Percentiles rank a stretch among this genome's conserved stretches.
phyloP scores from a whole-genome alignment of 2,888 invertebrate genomes.

The Campoletis raptor region DNA sequence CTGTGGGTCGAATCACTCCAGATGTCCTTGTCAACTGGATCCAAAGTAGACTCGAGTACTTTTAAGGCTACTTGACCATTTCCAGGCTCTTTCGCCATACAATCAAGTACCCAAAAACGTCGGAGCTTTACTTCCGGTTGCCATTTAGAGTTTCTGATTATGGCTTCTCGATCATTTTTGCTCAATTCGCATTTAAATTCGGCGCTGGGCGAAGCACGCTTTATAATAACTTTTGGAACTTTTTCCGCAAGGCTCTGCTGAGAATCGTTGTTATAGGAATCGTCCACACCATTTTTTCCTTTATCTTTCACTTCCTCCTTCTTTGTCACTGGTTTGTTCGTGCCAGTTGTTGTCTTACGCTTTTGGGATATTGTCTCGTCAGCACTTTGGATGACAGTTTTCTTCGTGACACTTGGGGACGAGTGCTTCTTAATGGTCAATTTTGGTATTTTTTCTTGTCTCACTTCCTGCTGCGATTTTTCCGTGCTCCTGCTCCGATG shows the following conservation, averaged over 20 bases:
- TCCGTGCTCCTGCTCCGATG: conserved; percentile 28
- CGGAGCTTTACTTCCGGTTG: conserved; percentile 82
- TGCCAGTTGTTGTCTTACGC: not conserved
- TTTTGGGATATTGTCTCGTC: conserved; percentile 18
- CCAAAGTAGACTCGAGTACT: conserved; percentile 63
- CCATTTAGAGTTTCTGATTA: conserved; percentile 78
- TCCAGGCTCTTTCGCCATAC: conserved; percentile 80
- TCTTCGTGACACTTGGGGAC: conserved; percentile 26
- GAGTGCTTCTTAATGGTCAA: conserved; percentile 74
- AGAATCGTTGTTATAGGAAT: conserved; percentile 51
- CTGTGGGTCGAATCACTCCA: not conserved
- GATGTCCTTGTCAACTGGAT: conserved; percentile 14
- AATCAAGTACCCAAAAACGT: conserved; percentile 79
- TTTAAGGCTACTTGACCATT: conserved; percentile 75
- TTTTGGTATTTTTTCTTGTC: conserved; percentile 73
- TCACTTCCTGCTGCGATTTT: conserved; percentile 45
- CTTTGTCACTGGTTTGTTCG: conserved; percentile 61
- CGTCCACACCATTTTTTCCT: conserved; percentile 25
- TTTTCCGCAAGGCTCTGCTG: conserved; percentile 75
- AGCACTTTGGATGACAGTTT: conserved; percentile 39
- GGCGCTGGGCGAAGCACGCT: conserved; percentile 80
- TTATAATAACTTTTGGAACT: conserved; percentile 83
- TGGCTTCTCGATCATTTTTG: conserved; percentile 75
- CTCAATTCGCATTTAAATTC: conserved; percentile 84
- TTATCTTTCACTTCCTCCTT: conserved; percentile 53